Base-by-base conservation (phyloP, 2,113 vertebrate genomes). In the Chloroceryle aenea region DNA sequence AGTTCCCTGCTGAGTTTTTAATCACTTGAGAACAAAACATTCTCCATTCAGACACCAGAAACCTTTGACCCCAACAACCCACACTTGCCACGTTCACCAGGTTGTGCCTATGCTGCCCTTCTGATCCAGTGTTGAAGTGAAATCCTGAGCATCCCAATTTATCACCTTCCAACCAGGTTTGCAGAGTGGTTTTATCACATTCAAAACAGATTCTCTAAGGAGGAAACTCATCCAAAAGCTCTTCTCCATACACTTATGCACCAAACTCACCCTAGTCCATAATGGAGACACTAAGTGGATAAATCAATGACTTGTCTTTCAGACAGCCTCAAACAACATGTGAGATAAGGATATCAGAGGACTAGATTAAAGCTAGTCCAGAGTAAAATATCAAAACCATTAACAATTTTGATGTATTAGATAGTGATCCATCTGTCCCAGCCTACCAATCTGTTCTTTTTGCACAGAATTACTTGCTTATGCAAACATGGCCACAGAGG, bases 21-120 rank as follows among this genome's bases (percentile, higher is more conserved):
- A 89, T 36, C 18, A 72, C 73, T 71, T 90, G 64, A 81, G 85
- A 90, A 94, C 64, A 93, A 92, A 95, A 84, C 22, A 23, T 34
- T 76, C 67, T 80, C 48, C 22, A 42, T 34, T 73, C 80, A 71
- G 42, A 92, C 61, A 81, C 53, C 47, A 84, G 94, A 93, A 94
- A 14, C 5, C 1, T 67, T 34, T 86, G 64, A 86, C 40, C 47
- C 34, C 27, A 50, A 75, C 42, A 77, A 30, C n/a, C 27, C 4
- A 2, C 71, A 43, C 25, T 73, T 75, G 30, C 74, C 66, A 25
- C 15, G 21, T n/a, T 88, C 18, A n/a, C 11, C 22, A 36, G 4
- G 9, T 80, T 76, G n/a, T 76, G 21, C 23, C 36, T 40, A 48
- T 40, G 26, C 11, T 58, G 30, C 45, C 55, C 14, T 76, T 76